Base-by-base conservation (phyloP, 2,113 vertebrate genomes). In the Corythaixoides concolor region DNA sequence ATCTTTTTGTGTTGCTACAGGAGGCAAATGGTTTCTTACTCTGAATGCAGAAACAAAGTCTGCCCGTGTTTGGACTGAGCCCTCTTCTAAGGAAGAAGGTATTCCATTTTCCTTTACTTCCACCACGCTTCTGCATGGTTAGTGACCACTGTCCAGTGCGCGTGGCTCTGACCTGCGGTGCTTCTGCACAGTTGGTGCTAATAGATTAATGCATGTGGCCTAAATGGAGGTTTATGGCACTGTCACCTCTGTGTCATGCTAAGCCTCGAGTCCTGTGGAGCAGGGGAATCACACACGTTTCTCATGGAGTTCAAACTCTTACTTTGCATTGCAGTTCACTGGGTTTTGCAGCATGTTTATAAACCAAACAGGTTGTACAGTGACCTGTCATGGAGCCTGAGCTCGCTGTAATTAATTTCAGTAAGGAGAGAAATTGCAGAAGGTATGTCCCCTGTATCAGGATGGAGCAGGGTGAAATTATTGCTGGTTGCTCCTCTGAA, bases 151-250 rank as follows among this genome's bases (percentile, higher is more conserved):
- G 64, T 23, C 55, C 50, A 58, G 43, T 9, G 33, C 47, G 2
- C 2, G 8, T 33, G 56, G 87, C 74, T 95, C 91, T 84, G 89
- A 89, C 79, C 92, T 35, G 15, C 24, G 45, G 93, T 81, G 82
- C 72, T 94, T 84, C 93, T 74, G 37, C 63, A 37, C n/a, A n/a
- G 67, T 55, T 47, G 59, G 37, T 78, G 15, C 84, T 90, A 84
- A 87, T 14, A 91, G 80, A 82, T 95, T 62, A 95, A 95, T 64
- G 53, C 49, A 27, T 0, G 8, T 81, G 73, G 89, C 64, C 95
- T 87, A 93, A 87, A 96, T 95, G 67, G 96, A 97, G 95, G 97
- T 91, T 66, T 94, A 96, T 95, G 90, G 90, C 77, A 63, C 60
- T 93, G 93, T 93, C 95, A 91, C 72, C 35, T 62, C 53, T 68